These are phyloP conservation scores for Leuciscus waleckii DNA, from an alignment of 2,797 vertebrate species.

Conservation along the genomic window DNA sequence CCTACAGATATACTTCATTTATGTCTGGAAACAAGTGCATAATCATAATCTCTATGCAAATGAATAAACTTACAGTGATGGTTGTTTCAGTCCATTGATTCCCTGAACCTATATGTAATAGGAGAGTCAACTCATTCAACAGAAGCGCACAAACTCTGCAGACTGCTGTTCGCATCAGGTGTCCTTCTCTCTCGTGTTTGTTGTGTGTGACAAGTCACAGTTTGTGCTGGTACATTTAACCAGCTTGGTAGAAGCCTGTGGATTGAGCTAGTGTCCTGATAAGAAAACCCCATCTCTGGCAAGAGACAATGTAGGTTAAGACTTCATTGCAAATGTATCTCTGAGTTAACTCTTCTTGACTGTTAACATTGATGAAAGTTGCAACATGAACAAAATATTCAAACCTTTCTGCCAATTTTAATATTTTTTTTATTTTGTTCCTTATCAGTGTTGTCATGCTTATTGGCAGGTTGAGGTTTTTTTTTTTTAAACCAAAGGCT, in stretches of 20 bases:
- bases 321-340: neutral
- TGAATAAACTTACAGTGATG: neutral
- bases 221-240: constrained; percentile 36
- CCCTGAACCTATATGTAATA: neutral
- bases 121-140: neutral
- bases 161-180: neutral
- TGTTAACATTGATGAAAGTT: neutral
- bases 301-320: constrained; percentile 30
- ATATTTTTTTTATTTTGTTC: neutral
- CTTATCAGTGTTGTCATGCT: neutral
- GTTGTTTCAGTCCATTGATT: neutral
- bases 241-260: neutral
- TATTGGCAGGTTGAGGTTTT: neutral
- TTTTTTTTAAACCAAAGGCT: neutral
- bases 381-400: neutral
- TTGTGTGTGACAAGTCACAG: constrained; percentile 27
- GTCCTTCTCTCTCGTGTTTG: neutral
- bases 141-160: neutral
- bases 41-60: neutral
- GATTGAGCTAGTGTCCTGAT: constrained; percentile 27
- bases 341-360: neutral
- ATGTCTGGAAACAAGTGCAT: neutral
- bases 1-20: neutral
- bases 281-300: constrained; percentile 8
- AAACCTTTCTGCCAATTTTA: neutral